Base-by-base conservation (phyloP, 1,140 invertebrate species). In the Littorina saxatilis region DNA sequence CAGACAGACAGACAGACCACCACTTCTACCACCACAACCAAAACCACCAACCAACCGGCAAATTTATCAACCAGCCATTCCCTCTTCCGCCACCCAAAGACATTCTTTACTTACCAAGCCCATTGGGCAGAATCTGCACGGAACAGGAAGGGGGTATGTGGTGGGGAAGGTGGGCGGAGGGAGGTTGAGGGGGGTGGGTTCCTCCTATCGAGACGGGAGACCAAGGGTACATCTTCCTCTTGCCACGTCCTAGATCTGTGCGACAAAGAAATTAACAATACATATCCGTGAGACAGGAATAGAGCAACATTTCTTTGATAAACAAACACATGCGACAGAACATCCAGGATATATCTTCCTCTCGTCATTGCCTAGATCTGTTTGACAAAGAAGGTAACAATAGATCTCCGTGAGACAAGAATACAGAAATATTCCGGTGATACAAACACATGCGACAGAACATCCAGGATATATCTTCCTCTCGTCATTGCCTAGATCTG, bases 141-240 rank as follows among this genome's bases (percentile, higher is more conserved):
- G 39, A 3, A 37, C 7, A 58, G 32, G 50, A 5, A 3, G 70
- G 43, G 20, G 70, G 7, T 1, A 50, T 1, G 40, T 58, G 75
- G 17, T 32, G 35, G 2, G 58, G 39, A 15, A 66, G 15, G 55
- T 78, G 75, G 32, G 75, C 58, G 52, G 52, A 55, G 27, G 55
- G 9, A 23, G 75, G 75, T 4, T 37, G 3, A 29, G 52, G 15
- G 20, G 20, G 20, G 35, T 35, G 47, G 7, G 32, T 17, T 1
- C 63, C 63, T 1, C 63, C 17, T 35, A 68, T 15, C 1, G 63
- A 68, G 2, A 39, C 63, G 2, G 74, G 50, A 15, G 74, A 52
- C 74, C 74, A 76, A 15, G 74, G 50, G 58, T 78, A 78, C 75
- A 78, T 78, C 17, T 9, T 63, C 29, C 47, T 32, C 37, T 32